phyloP scores from a whole-genome alignment of 2,888 invertebrate species.

The Aplocera efformata region DNA sequence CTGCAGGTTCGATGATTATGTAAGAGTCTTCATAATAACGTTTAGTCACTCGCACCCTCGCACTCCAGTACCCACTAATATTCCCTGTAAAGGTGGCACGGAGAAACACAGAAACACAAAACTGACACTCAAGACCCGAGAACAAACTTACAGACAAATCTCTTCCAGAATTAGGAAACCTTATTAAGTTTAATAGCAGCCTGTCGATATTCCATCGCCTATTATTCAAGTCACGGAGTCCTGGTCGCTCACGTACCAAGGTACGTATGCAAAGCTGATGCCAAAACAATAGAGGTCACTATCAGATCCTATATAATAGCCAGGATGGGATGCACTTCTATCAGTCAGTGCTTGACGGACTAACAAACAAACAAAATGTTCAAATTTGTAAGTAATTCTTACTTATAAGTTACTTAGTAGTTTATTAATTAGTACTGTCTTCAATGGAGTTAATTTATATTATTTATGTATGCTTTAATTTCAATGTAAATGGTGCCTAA shows the following conservation, averaged over 20 bases:
- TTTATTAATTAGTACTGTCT: too few relatives aligned
- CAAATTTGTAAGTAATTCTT: constrained; percentile 68
- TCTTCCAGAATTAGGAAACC: neutral
- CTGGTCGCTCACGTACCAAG: constrained; percentile 55
- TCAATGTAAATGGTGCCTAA: too few relatives aligned
- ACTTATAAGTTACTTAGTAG: constrained; percentile 1
- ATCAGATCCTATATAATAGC: constrained; percentile 63
- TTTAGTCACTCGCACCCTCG: too few relatives aligned
- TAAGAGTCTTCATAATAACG: too few relatives aligned
- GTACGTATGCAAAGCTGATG: constrained; percentile 58
- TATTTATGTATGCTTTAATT: too few relatives aligned
- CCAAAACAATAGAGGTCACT: constrained; percentile 67
- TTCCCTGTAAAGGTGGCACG: too few relatives aligned
- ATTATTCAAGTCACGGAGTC: constrained; percentile 63
- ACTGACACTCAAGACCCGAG: too few relatives aligned
- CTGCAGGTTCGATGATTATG: too few relatives aligned
- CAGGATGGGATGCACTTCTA: constrained; percentile 42
- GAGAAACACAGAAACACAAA: too few relatives aligned
- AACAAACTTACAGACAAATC: neutral
- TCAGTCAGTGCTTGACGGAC: constrained; percentile 55
- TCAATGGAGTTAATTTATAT: too few relatives aligned
- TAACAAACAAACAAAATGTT: constrained; percentile 68
- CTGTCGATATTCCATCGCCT: constrained; percentile 39
- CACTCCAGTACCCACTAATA: too few relatives aligned
- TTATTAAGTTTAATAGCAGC: too few relatives aligned